Evolutionary conservation across 2,888 invertebrate species (phyloP), one percentile per base, ranked within the genome.

Genomic region (Pristionchus exspectatus): DNA sequence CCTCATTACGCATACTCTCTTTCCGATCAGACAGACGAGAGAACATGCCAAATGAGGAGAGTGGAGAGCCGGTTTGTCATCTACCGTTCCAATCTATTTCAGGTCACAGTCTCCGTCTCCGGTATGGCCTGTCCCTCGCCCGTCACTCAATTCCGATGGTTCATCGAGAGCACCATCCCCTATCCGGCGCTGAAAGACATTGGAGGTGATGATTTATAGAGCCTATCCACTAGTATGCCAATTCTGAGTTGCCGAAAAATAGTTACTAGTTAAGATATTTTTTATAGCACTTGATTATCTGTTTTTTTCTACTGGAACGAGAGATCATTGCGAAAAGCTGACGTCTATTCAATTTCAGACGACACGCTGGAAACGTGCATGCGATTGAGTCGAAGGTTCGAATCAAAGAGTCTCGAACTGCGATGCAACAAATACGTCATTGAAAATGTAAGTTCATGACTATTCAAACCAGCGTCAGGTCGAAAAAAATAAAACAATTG

Each of bases 291-390:
- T 38, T 38, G 3, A 38, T 38, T 38, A 5, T 38, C 38, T 38
- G 38, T 38, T 38, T 38, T n/a, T 30, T 14, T 72, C 24, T n/a
- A 30, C 24, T 16, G 38, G 5, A 38, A 38, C 38, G 38, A 38
- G 38, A 38, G 5, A 38, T 2, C 66, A 24, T 12, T n/a, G n/a
- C 69, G 69, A 2, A 69, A 24, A 69, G 7, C 18, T 69, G 10
- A 69, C 3, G 33, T 33, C 59, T 85, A 24, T 9, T 16, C 14
- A 33, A 27, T 90, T 93, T 27, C 89, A 94, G 95, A 95, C 85
- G 94, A 95, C 74, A 93, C 92, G 12, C 92, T 95, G 69, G 95
- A 95, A 89, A 94, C 95, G 3, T 94, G 94, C 85, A 95, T 95
- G 95, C 91, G 95, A 59, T 90, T 95, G n/a, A 93, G 93, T 14